phyloP scores from a whole-genome alignment of 2,888 invertebrate genomes.

The Lypha dubia region DNA sequence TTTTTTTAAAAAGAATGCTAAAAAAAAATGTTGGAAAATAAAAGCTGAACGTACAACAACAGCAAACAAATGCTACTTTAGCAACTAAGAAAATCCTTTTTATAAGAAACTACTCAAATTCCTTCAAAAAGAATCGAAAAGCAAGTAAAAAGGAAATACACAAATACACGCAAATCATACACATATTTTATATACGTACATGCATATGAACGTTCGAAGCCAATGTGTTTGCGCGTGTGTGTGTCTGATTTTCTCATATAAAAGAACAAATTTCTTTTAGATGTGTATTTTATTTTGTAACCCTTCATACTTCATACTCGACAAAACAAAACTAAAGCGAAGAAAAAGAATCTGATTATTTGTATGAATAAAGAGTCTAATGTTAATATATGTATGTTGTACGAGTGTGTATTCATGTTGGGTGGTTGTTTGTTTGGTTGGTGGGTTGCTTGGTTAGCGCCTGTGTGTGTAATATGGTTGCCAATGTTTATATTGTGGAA shows the following conservation, averaged over 20 bases:
- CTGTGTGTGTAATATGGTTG: constrained; percentile 53
- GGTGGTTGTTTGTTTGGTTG: constrained; percentile 31
- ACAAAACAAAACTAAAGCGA: constrained; percentile 46
- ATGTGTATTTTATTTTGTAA: constrained; percentile 63
- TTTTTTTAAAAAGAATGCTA: constrained; percentile 43
- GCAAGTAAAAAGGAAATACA: constrained; percentile 33
- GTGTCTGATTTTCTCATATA: constrained; percentile 49
- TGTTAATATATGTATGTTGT: constrained; percentile 45
- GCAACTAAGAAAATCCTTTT: constrained; percentile 67
- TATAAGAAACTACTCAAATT: constrained; percentile 68
- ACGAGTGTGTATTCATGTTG: too few relatives aligned
- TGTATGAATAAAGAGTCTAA: constrained; percentile 43
- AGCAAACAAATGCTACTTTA: constrained; percentile 21
- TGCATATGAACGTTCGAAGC: too few relatives aligned
- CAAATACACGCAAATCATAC: constrained; percentile 21
- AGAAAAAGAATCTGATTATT: constrained; percentile 38
- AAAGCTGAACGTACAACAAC: constrained; percentile 29
- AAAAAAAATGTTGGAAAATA: constrained; percentile 54
- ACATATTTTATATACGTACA: background rate
- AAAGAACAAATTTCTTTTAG: constrained; percentile 68
- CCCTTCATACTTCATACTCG: constrained; percentile 68
- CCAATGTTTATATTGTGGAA: constrained; percentile 60
- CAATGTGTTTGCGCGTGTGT: background rate
- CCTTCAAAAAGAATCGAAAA: constrained; percentile 56
- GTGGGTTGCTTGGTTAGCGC: constrained; percentile 25